phyloP scores from a whole-genome alignment of 2,888 invertebrate species.

The Papilio demoleus region DNA sequence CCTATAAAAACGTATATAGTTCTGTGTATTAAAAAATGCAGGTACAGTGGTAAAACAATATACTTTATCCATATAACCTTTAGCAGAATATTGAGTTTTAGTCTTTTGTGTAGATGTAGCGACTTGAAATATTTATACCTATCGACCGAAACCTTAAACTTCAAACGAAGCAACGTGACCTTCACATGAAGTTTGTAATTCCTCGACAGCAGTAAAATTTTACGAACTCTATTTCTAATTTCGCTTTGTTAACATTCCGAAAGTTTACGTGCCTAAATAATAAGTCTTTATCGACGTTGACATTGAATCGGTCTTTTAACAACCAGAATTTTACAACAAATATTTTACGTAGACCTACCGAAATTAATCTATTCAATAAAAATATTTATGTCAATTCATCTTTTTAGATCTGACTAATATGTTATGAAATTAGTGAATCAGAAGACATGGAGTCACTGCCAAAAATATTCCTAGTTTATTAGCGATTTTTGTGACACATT shows the following conservation, averaged over 20 bases:
- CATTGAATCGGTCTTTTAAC: neutral
- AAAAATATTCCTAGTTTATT: too few species aligned
- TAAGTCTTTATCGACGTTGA: neutral
- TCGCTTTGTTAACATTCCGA: conserved; percentile 1
- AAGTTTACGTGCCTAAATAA: neutral
- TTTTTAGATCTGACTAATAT: neutral
- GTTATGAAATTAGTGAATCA: too few species aligned
- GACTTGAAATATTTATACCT: neutral
- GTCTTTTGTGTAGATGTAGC: neutral
- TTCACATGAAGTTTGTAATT: conserved; percentile 9
- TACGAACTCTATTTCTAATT: conserved; percentile 8
- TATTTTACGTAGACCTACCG: too few species aligned
- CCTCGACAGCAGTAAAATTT: neutral
- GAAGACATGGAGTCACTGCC: too few species aligned
- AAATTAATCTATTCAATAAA: too few species aligned
- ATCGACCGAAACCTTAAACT: conserved; percentile 4
- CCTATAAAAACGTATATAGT: too few species aligned
- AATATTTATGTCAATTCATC: neutral
- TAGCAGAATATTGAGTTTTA: too few species aligned
- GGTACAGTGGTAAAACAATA: too few species aligned
- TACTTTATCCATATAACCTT: too few species aligned
- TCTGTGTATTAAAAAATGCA: too few species aligned
- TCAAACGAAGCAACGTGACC: neutral
- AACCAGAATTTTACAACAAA: neutral
- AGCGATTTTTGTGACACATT: too few species aligned